Percentiles rank a stretch among this genome's conserved stretches.
Evolutionary conservation across 2,888 invertebrate genomes (phyloP).

Genomic region (Nasonia oneida): DNA sequence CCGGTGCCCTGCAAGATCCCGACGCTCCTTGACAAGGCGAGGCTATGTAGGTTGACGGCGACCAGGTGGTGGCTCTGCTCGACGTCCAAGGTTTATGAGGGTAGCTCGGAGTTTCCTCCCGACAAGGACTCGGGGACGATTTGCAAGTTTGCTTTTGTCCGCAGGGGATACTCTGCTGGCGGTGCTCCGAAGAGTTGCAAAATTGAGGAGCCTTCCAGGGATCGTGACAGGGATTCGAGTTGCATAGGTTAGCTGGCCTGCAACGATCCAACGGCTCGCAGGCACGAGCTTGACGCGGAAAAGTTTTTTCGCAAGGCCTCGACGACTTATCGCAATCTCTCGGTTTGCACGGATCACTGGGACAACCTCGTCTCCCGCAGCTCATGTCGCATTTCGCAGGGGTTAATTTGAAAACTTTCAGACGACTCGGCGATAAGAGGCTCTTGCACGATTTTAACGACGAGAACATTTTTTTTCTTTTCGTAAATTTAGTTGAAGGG

Average conservation of each 20-base stretch:
- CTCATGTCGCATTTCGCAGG: not conserved
- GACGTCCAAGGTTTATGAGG: not conserved
- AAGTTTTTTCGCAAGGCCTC: not conserved
- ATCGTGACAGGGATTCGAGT: not conserved
- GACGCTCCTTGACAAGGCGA: not conserved
- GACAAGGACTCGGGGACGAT: not conserved
- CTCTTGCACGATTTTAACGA: not conserved
- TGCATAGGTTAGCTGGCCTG: constrained; percentile 29
- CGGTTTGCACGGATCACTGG: not conserved
- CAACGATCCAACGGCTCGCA: constrained; percentile 6
- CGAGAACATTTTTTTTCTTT: not conserved
- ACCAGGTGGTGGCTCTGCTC: constrained; percentile 22
- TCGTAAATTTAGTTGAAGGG: not conserved
- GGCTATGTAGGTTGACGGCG: not conserved
- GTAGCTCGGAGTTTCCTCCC: not conserved
- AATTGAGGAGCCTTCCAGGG: not conserved
- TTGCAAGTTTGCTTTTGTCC: not conserved
- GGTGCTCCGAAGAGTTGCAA: constrained; percentile 7
- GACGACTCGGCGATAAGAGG: not conserved
- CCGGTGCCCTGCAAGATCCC: not conserved
- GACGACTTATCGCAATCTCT: not conserved
- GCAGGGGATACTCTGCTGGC: not conserved
- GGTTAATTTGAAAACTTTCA: not conserved
- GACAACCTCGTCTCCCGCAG: not conserved
- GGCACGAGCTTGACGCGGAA: not conserved